A percentile compares a stretch with the other conserved stretches of the same genome.
Conservation (phyloP, 2,888 invertebrate genomes). For the Sthenelais limicola region DNA sequence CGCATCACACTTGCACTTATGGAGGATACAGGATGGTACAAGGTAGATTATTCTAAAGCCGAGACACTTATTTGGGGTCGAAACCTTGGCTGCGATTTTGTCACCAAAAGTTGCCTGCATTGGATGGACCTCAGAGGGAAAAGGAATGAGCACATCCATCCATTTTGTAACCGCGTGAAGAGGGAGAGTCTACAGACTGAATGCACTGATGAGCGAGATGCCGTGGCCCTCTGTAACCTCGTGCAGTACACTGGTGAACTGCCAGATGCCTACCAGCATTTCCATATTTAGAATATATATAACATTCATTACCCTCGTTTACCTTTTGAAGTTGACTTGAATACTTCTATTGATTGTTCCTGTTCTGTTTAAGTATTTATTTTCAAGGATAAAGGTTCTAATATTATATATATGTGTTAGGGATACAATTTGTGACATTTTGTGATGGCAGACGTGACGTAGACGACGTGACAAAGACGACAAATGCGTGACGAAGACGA, state of each 20-base stretch:
- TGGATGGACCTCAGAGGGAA: constrained; percentile 89
- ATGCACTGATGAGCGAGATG: constrained; percentile 90
- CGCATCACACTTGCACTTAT: constrained; percentile 54
- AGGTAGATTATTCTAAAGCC: constrained; percentile 87
- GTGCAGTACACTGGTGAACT: constrained; percentile 65
- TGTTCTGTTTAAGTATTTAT: too few species aligned
- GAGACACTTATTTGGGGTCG: constrained; percentile 92
- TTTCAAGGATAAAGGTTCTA: too few species aligned
- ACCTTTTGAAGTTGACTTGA: too few species aligned
- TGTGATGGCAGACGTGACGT: too few species aligned
- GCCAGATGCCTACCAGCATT: constrained; percentile 64
- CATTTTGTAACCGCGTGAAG: constrained; percentile 95
- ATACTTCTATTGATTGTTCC: too few species aligned
- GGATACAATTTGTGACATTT: too few species aligned
- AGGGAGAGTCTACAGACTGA: constrained; percentile 82
- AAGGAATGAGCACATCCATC: constrained; percentile 85
- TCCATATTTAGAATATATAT: too few species aligned
- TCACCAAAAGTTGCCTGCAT: constrained; percentile 93
- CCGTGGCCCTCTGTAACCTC: constrained; percentile 92
- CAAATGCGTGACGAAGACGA: too few species aligned
- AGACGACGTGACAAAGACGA: too few species aligned
- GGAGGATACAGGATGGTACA: constrained; percentile 78
- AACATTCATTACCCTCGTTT: too few species aligned
- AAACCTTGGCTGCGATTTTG: constrained; percentile 93
- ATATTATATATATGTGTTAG: too few species aligned